These are phyloP conservation scores for Drosophila santomea DNA, from an alignment of 1,140 invertebrate species.

Conservation along the genomic window DNA sequence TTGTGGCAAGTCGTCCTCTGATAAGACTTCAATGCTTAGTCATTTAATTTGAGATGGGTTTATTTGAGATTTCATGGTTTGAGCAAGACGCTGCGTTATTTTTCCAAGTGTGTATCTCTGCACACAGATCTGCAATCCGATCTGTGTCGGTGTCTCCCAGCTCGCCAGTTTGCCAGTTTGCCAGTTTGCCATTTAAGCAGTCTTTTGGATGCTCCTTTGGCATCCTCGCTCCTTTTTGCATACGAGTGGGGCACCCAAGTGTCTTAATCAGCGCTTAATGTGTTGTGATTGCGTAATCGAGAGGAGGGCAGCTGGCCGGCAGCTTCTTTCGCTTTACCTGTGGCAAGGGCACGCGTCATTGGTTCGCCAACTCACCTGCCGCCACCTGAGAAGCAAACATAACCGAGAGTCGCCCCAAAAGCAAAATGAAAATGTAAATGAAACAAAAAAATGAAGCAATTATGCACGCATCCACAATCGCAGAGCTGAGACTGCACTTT, in stretches of 20 bases:
- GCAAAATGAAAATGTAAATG: no score
- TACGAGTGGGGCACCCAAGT: conserved; percentile 47
- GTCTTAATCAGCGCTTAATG: conserved; percentile 74
- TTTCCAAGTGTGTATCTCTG: neutral
- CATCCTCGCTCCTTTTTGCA: conserved; percentile 17
- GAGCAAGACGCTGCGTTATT: no score
- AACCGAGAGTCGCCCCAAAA: conserved; percentile 2
- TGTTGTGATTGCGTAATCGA: conserved; percentile 71
- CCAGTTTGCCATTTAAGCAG: neutral
- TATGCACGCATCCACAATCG: conserved; percentile 11
- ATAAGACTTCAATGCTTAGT: no score
- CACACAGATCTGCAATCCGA: conserved; percentile 30
- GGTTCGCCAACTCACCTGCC: conserved; percentile 4
- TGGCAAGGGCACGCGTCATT: conserved; percentile 23
- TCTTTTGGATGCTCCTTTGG: neutral
- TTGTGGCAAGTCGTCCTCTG: no score
- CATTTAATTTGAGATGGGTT: no score
- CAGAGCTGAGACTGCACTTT: neutral
- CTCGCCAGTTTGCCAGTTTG: neutral
- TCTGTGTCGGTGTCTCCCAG: conserved; percentile 22
- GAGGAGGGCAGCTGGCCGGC: conserved; percentile 13
- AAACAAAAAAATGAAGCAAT: conserved; percentile 14
- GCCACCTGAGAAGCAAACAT: conserved; percentile 7
- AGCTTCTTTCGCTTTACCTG: neutral
- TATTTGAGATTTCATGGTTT: no score